Evolutionary conservation across 2,888 invertebrate species (phyloP), one percentile per base, ranked within the genome.

Genomic region (Netelia virgata): DNA sequence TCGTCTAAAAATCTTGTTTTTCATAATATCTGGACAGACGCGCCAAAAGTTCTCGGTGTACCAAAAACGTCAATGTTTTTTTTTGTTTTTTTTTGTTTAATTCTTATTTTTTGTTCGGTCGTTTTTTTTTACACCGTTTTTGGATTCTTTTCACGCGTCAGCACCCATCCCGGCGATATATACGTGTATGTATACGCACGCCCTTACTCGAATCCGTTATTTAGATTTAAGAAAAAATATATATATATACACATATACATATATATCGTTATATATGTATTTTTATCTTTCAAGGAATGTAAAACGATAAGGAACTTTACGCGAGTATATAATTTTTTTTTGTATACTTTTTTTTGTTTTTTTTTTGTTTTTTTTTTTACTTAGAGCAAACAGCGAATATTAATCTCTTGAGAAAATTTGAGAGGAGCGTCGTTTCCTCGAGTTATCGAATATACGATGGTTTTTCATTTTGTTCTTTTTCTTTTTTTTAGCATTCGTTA

Each of bases 251-350:
- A 57, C 69, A 2, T 47, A 11, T 47, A 76, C 59, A 11, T 76
- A 66, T 66, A n/a, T n/a, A n/a, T n/a, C n/a, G n/a, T n/a, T 77
- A 2, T 47, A 11, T 47, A 76, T 68, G n/a, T 76, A 66, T 66
- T 14, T 74, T 41, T 76, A 57, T 75, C 68, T 63, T 73, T 20
- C 16, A 64, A 73, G 68, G 79, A 84, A 76, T 76, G 72, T 77
- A 16, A 81, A 80, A 81, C 61, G 61, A 84, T 64, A 77, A 84
- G 84, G 80, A 84, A 84, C 84, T 84, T 82, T 70, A 59, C 77
- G 74, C 74, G 74, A 73, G 72, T 81, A 68, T 81, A 28, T 28
- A 53, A 74, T 74, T 20, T 63, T 20, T 63, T 69, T 43, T 53
- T 80, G 50, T n/a, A n/a, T n/a, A n/a, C n/a, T n/a, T n/a, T n/a